Evolutionary conservation across 1,140 invertebrate genomes (phyloP), one percentile per base, ranked within the genome.

Genomic region (Branchinecta lindahli): DNA sequence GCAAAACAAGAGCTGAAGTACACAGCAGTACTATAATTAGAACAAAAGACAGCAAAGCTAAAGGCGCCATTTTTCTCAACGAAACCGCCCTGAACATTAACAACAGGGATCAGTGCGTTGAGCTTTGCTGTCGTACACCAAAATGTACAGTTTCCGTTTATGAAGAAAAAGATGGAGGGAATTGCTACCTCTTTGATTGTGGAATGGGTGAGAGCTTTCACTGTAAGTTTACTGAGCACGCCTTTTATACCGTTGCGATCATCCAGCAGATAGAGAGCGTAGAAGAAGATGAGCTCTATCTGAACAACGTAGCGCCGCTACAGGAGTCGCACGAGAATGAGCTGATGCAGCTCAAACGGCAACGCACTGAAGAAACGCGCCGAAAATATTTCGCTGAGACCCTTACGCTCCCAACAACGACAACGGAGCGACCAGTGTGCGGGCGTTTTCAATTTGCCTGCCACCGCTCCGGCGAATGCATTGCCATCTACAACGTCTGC

Each of bases 401-500:
- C 47, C 21, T 66, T 45, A 46, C 68, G 21, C 44, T 45, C 10
- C 20, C 9, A n/a, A 68, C 69, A 20, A 73, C 72, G 33, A 73
- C 71, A 6, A 44, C 71, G 44, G 66, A 71, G 12, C 45, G 66
- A 46, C 44, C 72, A 79, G 82, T 73, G 69, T 92, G 90, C 78
- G 88, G 85, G 72, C 82, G 86, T 67, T 90, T 89, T 78, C 91
- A 96, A 78, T 95, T 94, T 77, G 86, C 89, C 77, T 96, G 93
- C 76, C 85, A 87, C 70, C 85, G 85, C 46, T 87, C 86, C 44
- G 85, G 86, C 44, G 94, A 96, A 77, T 98, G 94, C 76, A 94
- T 98, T 73, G 92, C 92, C 3, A 89, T 94, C 73, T 96, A 96
- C 78, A 95, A 97, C 78, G 90, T 90, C 4, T 98, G 95, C 76